Conservation (phyloP, 2,797 vertebrate species). For the Pogonophryne albipinna region DNA sequence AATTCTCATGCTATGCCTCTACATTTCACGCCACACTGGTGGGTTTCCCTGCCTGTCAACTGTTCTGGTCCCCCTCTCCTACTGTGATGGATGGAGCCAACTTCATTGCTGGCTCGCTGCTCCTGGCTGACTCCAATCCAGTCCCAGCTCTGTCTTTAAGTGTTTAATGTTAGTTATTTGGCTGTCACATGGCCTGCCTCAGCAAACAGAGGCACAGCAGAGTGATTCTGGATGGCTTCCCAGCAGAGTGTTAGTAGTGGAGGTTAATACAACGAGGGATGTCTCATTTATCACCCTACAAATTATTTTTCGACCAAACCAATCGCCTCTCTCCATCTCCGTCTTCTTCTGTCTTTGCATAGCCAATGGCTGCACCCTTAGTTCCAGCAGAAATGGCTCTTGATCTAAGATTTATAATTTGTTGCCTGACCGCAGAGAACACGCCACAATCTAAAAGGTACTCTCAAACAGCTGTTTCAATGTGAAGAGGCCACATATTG, state of each 20-base stretch:
- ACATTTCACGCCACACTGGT: not conserved
- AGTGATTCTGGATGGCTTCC: constrained; percentile 71
- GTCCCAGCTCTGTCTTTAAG: constrained; percentile 73
- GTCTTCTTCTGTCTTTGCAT: not conserved
- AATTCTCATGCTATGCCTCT: constrained; percentile 3
- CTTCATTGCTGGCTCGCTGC: constrained; percentile 38
- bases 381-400: constrained; percentile 26
- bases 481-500: not conserved
- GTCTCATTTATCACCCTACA: constrained; percentile 52
- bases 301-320: constrained; percentile 50
- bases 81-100: constrained; percentile 51
- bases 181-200: constrained; percentile 58
- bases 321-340: constrained; percentile 4
- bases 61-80: constrained; percentile 23
- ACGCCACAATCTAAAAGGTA: not conserved
- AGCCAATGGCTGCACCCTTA: not conserved
- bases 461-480: not conserved
- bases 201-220: constrained; percentile 53
- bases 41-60: constrained; percentile 29
- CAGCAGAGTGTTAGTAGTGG: constrained; percentile 42
- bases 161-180: constrained; percentile 75
- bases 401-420: constrained; percentile 45
- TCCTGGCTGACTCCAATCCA: constrained; percentile 41
- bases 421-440: constrained; percentile 31
- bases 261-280: constrained; percentile 48